These are phyloP conservation scores for Venturia canescens DNA, from an alignment of 1,140 invertebrate genomes.

Conservation along the genomic window DNA sequence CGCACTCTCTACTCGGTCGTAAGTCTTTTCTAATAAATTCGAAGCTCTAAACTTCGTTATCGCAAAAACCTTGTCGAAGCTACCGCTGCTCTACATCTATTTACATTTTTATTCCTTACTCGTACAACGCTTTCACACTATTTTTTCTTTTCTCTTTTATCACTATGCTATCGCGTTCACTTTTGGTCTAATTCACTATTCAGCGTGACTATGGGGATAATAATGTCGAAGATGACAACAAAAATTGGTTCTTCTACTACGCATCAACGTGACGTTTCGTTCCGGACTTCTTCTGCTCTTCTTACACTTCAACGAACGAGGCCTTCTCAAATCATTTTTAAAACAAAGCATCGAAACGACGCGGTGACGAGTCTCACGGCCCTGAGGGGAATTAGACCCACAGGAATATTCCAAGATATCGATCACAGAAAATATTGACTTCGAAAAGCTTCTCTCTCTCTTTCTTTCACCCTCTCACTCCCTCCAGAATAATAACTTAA, in stretches of 20 bases:
- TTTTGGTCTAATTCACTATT: slow-evolving; percentile 16
- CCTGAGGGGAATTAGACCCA: background rate
- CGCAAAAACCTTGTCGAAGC: slow-evolving; percentile 1
- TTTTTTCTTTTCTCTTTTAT: background rate
- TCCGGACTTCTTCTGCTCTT: too few relatives aligned
- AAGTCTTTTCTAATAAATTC: background rate
- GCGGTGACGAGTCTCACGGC: background rate
- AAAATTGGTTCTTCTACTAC: background rate
- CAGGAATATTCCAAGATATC: background rate
- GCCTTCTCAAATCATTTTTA: background rate
- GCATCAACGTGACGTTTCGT: background rate
- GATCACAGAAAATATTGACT: slow-evolving; percentile 15
- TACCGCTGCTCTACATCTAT: background rate
- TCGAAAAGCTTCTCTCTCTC: background rate
- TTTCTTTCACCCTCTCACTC: background rate
- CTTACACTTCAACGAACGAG: background rate
- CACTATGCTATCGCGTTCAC: background rate
- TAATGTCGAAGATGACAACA: background rate
- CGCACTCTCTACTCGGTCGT: background rate
- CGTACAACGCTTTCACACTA: background rate
- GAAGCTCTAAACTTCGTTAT: background rate
- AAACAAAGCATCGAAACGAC: background rate
- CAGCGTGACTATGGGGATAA: background rate
- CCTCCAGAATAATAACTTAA: background rate
- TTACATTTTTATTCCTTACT: background rate